Base-by-base conservation (phyloP, 2,113 vertebrate species). In the Bufo gargarizans region DNA sequence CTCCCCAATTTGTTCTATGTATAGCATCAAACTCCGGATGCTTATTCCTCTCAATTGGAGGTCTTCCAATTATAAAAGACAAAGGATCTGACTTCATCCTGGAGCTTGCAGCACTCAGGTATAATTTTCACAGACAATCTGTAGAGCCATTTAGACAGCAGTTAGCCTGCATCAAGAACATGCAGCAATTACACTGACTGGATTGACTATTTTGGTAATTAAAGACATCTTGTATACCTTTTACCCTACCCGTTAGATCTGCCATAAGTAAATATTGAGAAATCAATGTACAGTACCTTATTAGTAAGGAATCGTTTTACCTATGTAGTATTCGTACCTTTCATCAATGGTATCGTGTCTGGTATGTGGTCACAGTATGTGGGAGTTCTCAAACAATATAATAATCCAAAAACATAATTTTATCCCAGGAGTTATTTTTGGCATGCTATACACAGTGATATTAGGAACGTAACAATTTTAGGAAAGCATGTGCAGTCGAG, bases 1-100 rank as follows among this genome's bases (percentile, higher is more conserved):
- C 78, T 59, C 69, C 59, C 78, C 77, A 80, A 87, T 87, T 86
- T 87, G 77, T 81, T 72, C 49, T 87, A 72, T 87, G 58, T 87
- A 72, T 86, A 86, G 61, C 20, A 19, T 61, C 58, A 81, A 81
- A 87, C 22, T 56, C 63, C 76, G 56, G 85, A 86, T 79, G 85
- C 61, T 72, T 86, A 43, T 77, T 87, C 82, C 63, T 82, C 86
- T 87, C 63, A 22, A 59, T 50, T 82, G 61, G 77, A 82, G 78
- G 49, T 55, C 77, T 87, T 82, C 85, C 78, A 87, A 74, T 87
- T 82, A 72, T 45, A 87, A 87, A 58, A 82, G 77, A 80, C 86
- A 87, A 82, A 87, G 85, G 20, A 86, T 79, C 11, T 63, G 45
- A 76, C 50, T 86, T 77, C 84, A 45, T 85, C 33, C 55, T 77